Evolutionary conservation across 2,113 vertebrate species (phyloP), one percentile per base, ranked within the genome.

Genomic region (Mus musculus): DNA sequence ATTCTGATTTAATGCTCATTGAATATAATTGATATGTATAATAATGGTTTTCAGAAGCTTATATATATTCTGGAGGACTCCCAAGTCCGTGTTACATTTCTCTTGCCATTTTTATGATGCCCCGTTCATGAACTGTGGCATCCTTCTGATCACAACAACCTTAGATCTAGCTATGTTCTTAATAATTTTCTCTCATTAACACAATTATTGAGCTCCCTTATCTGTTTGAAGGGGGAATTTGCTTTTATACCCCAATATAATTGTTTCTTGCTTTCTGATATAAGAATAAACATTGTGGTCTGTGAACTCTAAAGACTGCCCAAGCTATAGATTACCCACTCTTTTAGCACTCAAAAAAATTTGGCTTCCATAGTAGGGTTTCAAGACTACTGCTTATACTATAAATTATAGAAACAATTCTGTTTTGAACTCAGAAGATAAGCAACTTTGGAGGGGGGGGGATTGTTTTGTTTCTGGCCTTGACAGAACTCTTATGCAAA

Each of bases 341-440:
- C 1, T 88, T 78, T 92, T 54, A 42, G 90, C 20, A 90, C 16
- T 94, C 69, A 56, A 33, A 90, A 90, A 90, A 85, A 17, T 8
- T 28, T 65, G 36, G 8, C 56, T 85, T 90, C 39, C 69, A 26
- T 24, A 88, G n/a, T 2, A 80, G 42, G 75, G 86, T 88, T 61
- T 67, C 28, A 94, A 90, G 75, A 95, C 42, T 59, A 72, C 28
- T 61, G 30, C 26, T 90, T 67, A 42, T 33, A n/a, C 13, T 17
- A 61, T 5, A 9, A 17, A 90, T n/a, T 69, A 89, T 20, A 12
- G 5, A 54, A 84, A 88, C 36, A 92, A 80, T n/a, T 56, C 39
- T 75, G 67, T 88, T 86, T 92, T 90, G 42, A 90, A 52, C 9
- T n/a, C 77, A 26, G 36, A 90, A 92, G 63, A 75, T 78, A 85